Base-by-base conservation (phyloP, 2,888 invertebrate species). In the Chalcis sispes region DNA sequence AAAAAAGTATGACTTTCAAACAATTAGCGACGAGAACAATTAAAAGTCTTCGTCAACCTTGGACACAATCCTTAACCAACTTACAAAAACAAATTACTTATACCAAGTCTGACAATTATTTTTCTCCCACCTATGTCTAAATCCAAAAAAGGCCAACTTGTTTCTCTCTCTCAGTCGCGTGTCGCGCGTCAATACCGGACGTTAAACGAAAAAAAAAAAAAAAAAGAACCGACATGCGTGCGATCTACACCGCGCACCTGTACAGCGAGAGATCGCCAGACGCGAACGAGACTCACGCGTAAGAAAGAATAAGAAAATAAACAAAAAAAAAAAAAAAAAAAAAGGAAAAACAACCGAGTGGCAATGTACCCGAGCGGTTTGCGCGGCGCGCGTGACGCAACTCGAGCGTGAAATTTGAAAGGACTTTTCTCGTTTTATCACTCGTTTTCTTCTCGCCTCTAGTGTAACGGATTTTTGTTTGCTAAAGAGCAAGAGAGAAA, bases 351-450 rank as follows among this genome's bases (percentile, higher is more conserved):
- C 36, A 10, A 36, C 36, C 29, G 8, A 29, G 40, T 42, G 72
- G 46, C 48, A 64, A 36, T 56, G 72, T 54, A 72, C 42, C 25
- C 42, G 56, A 7, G 48, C 23, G 29, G 10, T 58, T 32, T 10
- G 59, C 42, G 59, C 64, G 48, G 42, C 23, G 27, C 56, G 58
- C 61, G 62, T 67, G 73, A 77, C 56, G 74, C 66, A 77, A 73
- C 74, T 71, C 71, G 29, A 69, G 74, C 77, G 74, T 77, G 61
- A 77, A 71, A 74, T 74, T 74, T 67, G 77, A 74, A 77, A 74
- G 71, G 66, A 77, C 74, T 74, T 77, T 77, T 74, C 77, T 40
- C 46, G 20, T 73, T 70, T 70, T 70, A 73, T 73, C 70, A 66
- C 27, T 74, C 29, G 7, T 52, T 25, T 10, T 1, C 52, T 25